These are phyloP conservation scores for Ctena decussata DNA, from an alignment of 2,888 invertebrate species.

Conservation along the genomic window DNA sequence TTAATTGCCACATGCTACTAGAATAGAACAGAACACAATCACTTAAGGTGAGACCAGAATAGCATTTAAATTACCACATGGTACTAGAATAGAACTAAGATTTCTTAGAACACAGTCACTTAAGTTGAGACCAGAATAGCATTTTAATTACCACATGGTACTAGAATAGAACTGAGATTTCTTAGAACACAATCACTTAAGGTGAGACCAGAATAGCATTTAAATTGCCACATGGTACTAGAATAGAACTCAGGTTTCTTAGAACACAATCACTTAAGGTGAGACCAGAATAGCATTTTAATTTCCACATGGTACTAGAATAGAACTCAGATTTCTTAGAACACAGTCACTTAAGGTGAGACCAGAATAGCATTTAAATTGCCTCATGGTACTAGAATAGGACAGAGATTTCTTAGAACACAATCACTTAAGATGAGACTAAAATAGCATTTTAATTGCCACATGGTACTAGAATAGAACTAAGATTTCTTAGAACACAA, in stretches of 20 bases:
- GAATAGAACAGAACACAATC: too few relatives aligned
- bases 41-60: slow-evolving; percentile 94
- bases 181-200: too few relatives aligned
- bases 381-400: slow-evolving; percentile 95
- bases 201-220: slow-evolving; percentile 94
- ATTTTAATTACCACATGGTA: too few relatives aligned
- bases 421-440: slow-evolving; percentile 94
- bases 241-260: slow-evolving; percentile 95
- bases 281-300: neutral
- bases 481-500: slow-evolving; percentile 94
- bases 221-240: slow-evolving; percentile 95
- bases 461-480: slow-evolving; percentile 94
- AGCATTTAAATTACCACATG: slow-evolving; percentile 96
- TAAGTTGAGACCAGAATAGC: slow-evolving; percentile 92
- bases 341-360: too few relatives aligned
- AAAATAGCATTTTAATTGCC: slow-evolving; percentile 97
- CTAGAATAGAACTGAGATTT: too few relatives aligned
- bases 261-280: slow-evolving; percentile 92
- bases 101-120: slow-evolving; percentile 94
- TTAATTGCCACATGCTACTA: too few relatives aligned
- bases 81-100: slow-evolving; percentile 94
- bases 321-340: too few relatives aligned
- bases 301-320: neutral
- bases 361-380: slow-evolving; percentile 96
- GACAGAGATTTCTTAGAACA: slow-evolving; percentile 93